Base-by-base conservation (phyloP, 2,888 invertebrate genomes). In the Artemia sinica region DNA sequence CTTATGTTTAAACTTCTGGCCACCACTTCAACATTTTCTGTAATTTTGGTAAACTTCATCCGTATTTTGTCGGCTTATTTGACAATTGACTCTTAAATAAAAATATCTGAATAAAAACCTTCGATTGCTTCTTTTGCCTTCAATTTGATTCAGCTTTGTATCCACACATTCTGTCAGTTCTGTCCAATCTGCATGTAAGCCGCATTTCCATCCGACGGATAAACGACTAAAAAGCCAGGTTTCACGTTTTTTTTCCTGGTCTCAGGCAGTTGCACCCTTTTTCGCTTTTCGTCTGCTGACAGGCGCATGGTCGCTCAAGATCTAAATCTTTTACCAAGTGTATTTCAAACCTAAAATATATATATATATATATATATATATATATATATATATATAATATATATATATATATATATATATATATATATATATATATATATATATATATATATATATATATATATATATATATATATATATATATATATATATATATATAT, bases 221-320 rank as follows among this genome's bases (percentile, higher is more conserved):
- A 93, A 95, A 76, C 95, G 85, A 77, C 93, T 94, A 80, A 98
- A 96, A 73, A 98, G 83, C 97, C 97, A 98, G 79, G 89, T 89
- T 81, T 92, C 91, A 78, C 89, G 90, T n/a, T 76, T 66, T 58
- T 12, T 50, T 68, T 28, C 65, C 51, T 18, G 91, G 91, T 76
- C 91, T 86, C 81, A 90, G 91, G 81, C 91, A 91, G 79, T 89
- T 89, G 80, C 91, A 93, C 72, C 91, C 84, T 80, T 93, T 94
- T 73, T 88, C 84, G 74, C 28, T 28, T 28, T 28, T 28, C 28
- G 87, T 86, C 72, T 88, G 84, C 76, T 89, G 90, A 80, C 96
- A 97, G 76, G 89, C 87, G 80, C 97, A 97, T 65, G 95, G 95
- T 75, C 90, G 84, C 82, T 91, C 86, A 71, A 89, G 81, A 79